A percentile compares a stretch with the other conserved stretches of the same genome.
Conservation (phyloP, 2,113 vertebrate genomes). For the Sorex fumeus region DNA sequence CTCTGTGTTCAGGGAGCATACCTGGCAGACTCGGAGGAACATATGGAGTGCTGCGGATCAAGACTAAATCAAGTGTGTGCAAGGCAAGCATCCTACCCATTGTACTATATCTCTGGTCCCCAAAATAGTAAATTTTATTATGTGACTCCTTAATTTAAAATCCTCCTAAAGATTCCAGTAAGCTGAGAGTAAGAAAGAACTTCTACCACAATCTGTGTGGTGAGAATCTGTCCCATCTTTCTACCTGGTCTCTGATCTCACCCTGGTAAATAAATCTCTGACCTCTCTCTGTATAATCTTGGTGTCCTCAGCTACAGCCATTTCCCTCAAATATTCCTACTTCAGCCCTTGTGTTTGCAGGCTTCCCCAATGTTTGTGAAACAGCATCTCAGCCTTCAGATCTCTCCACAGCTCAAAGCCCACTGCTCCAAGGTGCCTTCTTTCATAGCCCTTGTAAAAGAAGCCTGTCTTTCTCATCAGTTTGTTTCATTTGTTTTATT, state of each 20-base stretch:
- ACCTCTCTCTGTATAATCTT: not conserved
- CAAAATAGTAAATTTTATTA: not conserved
- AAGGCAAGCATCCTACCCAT: too few species aligned
- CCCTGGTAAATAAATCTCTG: not conserved
- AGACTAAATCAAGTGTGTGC: too few species aligned
- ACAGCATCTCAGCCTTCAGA: not conserved
- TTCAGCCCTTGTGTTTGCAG: too few species aligned
- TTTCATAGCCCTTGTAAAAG: not conserved
- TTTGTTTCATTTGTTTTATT: not conserved
- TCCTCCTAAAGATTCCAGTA: not conserved
- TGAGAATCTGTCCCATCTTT: not conserved
- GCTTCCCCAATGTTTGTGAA: not conserved
- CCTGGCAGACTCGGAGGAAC: too few species aligned
- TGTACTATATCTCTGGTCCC: too few species aligned
- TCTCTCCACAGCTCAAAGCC: not conserved
- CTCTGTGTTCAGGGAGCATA: too few species aligned
- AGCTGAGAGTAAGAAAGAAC: not conserved
- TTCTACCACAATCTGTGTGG: not conserved
- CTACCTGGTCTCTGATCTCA: not conserved
- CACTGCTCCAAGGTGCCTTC: not conserved
- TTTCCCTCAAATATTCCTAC: not conserved
- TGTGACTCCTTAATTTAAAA: slow-evolving; percentile 3
- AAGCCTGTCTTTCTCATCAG: not conserved
- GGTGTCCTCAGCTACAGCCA: not conserved
- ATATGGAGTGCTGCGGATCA: too few species aligned